Evolutionary conservation across 2,888 invertebrate genomes (phyloP).

Genomic region (Euphydryas editha): DNA sequence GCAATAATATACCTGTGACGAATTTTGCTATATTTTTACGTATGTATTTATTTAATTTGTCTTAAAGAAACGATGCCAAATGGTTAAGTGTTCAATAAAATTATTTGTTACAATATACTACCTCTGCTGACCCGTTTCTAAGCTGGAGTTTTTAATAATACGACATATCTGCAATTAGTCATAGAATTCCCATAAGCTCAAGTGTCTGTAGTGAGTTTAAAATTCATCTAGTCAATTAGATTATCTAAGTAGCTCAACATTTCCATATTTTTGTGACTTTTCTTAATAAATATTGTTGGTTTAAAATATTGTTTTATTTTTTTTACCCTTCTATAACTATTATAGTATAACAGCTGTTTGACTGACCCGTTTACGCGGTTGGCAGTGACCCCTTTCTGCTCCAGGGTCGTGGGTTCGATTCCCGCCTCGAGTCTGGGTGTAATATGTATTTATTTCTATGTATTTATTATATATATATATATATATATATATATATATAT

Average conservation of each 20-base stretch:
- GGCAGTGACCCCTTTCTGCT: too few species aligned
- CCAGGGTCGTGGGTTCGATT: too few species aligned
- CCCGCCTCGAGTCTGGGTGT: too few species aligned
- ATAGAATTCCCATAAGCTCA: slow-evolving; percentile 29
- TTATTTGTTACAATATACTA: neutral
- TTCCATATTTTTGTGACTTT: slow-evolving; percentile 63
- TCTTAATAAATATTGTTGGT: slow-evolving; percentile 40
- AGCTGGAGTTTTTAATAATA: neutral
- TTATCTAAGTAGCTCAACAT: slow-evolving; percentile 51
- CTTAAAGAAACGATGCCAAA: slow-evolving; percentile 2
- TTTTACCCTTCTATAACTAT: neutral
- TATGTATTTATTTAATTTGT: neutral
- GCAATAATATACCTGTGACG: neutral
- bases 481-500: too few species aligned
- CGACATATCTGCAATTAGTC: slow-evolving; percentile 26
- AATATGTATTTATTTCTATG: too few species aligned
- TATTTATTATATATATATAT: too few species aligned
- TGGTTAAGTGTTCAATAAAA: neutral
- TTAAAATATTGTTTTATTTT: slow-evolving; percentile 25
- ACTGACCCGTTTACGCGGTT: too few species aligned
- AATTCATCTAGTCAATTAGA: slow-evolving; percentile 65
- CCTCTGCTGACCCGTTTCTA: slow-evolving; percentile 2
- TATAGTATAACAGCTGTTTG: neutral
- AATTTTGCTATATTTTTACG: neutral
- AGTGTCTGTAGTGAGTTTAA: slow-evolving; percentile 38